A percentile compares a stretch with the other conserved stretches of the same genome.
phyloP scores from a whole-genome alignment of 1,140 invertebrate species.

The Drosophila equinoxialis region DNA sequence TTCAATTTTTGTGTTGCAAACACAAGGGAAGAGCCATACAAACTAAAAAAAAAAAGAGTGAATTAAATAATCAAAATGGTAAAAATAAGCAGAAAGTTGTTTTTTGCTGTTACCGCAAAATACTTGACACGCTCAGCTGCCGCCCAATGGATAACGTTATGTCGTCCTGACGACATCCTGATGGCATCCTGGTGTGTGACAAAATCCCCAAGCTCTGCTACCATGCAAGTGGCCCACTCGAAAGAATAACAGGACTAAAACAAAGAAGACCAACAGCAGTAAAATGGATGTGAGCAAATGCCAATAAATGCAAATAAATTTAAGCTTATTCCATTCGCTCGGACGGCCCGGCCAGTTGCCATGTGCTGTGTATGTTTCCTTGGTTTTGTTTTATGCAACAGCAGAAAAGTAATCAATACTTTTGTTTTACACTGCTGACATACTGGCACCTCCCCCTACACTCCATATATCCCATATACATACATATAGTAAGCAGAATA shows the following conservation, averaged over 20 bases:
- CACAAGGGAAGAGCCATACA: background rate
- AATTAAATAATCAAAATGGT: slow-evolving; percentile 42
- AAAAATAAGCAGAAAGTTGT: slow-evolving; percentile 61
- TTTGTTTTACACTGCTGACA: slow-evolving; percentile 32
- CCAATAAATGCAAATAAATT: slow-evolving; percentile 68
- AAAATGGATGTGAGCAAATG: slow-evolving; percentile 33
- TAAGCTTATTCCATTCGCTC: slow-evolving; percentile 54
- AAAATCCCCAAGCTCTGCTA: slow-evolving; percentile 30
- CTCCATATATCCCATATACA: slow-evolving; percentile 14
- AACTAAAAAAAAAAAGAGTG: background rate
- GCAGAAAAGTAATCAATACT: slow-evolving; percentile 38
- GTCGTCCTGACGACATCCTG: slow-evolving; percentile 7
- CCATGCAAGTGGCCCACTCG: slow-evolving; percentile 14
- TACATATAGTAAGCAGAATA: slow-evolving; percentile 50
- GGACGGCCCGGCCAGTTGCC: slow-evolving; percentile 13
- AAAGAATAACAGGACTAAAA: slow-evolving; percentile 30
- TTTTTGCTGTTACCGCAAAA: slow-evolving; percentile 64
- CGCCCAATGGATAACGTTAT: slow-evolving; percentile 40
- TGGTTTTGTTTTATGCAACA: slow-evolving; percentile 18
- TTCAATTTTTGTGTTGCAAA: slow-evolving; percentile 51
- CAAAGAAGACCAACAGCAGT: slow-evolving; percentile 23
- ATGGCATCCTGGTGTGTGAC: slow-evolving; percentile 31
- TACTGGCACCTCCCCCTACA: slow-evolving; percentile 13
- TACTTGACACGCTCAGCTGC: slow-evolving; percentile 75
- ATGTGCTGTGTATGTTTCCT: slow-evolving; percentile 19